Conservation (phyloP, 2,113 vertebrate genomes). For the Rhombomys opimus region DNA sequence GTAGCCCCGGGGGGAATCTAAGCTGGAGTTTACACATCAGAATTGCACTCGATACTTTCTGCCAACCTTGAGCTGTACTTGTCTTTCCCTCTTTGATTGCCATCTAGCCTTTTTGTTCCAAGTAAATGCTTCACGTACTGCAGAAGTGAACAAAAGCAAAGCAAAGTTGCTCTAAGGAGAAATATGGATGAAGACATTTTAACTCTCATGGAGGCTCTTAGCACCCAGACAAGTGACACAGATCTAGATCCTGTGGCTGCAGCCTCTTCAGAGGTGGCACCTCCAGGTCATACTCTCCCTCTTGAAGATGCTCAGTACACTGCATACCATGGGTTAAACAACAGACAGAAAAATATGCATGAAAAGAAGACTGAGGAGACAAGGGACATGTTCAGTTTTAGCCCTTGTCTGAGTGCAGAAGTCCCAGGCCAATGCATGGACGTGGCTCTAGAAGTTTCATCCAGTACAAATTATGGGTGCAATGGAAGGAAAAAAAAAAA, state of each 20-base stretch:
- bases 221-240: not conserved
- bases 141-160: not conserved
- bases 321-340: not conserved
- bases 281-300: not conserved
- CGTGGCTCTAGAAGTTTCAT: not conserved
- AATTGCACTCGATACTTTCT: not conserved
- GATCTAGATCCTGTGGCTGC: not conserved
- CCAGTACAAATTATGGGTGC: not conserved
- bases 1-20: not conserved
- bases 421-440: not conserved
- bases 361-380: not conserved
- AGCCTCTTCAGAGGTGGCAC: too few relatives aligned
- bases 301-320: not conserved
- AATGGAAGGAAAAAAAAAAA: not conserved
- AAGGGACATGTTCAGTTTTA: not conserved
- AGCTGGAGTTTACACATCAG: slow-evolving; percentile 18
- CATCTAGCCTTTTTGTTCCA: slow-evolving; percentile 42
- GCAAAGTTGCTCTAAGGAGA: not conserved
- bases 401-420: not conserved
- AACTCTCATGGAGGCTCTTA: not conserved
- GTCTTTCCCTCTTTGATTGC: slow-evolving; percentile 13
- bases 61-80: not conserved
- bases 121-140: not conserved
- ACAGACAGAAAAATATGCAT: not conserved
- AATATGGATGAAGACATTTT: slow-evolving; percentile 33